Base-by-base conservation (phyloP, 2,797 vertebrate genomes). In the Ctenopoma kingsleyae region DNA sequence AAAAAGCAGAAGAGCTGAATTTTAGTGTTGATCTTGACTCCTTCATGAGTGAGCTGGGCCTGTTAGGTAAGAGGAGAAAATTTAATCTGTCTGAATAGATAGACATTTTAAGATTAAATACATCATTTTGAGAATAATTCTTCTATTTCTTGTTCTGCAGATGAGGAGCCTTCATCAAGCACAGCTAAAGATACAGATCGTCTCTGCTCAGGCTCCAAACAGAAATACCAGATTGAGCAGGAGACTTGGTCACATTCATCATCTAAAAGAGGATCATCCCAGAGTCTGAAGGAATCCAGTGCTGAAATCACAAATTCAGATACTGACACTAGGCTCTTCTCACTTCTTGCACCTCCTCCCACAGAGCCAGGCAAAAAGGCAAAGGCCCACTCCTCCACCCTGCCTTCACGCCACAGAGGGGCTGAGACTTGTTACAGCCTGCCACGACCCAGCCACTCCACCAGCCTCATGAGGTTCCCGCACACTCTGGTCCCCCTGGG, bases 371-470 rank as follows among this genome's bases (percentile, higher is more conserved):
- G 71, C 58, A 68, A 73, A 15, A 93, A 87, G 66, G 79, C 71
- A 23, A 93, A 92, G 77, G 74, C 81, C 59, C 91, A 92, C 46
- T 93, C 93, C 85, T 93, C 91, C 82, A 94, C 94, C 71, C 90
- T 95, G 89, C 94, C 94, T 87, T 91, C 89, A 22, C 87, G 79
- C 53, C 87, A 89, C 78, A 85, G 63, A 85, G 90, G 78, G 30
- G 41, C 84, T 1, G 89, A 90, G 64, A 61, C 82, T 15, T 87
- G 67, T 66, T 89, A 89, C 82, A 89, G 81, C 65, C 72, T 91
- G 61, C 86, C 91, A 0, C 86, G 85, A 30, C 88, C 93, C 36
- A 93, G 90, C 72, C 92, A 92, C 56, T 95, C 93, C 80, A 90
- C 84, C 88, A 95, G 92, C 83, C 91, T 95, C 80, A 89, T 89